Evolutionary conservation across 2,888 invertebrate genomes (phyloP), one percentile per base, ranked within the genome.

Genomic region (Rhamnusium bicolor): DNA sequence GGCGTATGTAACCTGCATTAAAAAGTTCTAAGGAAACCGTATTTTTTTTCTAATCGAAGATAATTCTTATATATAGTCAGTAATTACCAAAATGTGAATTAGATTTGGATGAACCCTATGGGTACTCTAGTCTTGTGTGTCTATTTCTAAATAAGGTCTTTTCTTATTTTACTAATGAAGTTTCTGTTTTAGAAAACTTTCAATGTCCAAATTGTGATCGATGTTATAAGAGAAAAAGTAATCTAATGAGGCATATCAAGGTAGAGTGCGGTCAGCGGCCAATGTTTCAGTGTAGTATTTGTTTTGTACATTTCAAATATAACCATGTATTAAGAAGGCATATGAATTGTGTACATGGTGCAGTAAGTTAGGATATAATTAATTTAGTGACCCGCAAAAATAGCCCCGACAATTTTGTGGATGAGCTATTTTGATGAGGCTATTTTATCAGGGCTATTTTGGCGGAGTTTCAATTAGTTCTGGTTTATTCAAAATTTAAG

Each of bases 191-290:
- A 75, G 75, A 49, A 40, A n/a, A 3, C n/a, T 73, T 51, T 32
- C 18, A 70, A 51, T 78, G 78, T 40, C 63, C 32, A 29, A 63
- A 69, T 12, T 78, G 78, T 49, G 14, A 12, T 12, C 47, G 76
- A 46, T 29, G n/a, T 0, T 78, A 76, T 53, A 73, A 40, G 2
- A 54, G 62, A 47, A 71, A 69, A 14, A 58, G 21, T 27, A 79
- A 74, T 40, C 61, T 79, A 6, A 63, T 53, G n/a, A 71, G 77
- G 49, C 80, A 80, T 24, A 71, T 77, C 40, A 75, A 74, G 46
- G 89, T 89, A 87, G 90, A 90, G 73, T 90, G 90, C 79, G 89
- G 90, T 66, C 89, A 89, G 76, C 89, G 89, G 71, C 89, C 90
- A 2, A 85, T 87, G 60, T 90, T 90, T 76, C 86, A 88, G 62